Conservation (phyloP, 2,113 vertebrate species). For the Pseudorasbora parva region DNA sequence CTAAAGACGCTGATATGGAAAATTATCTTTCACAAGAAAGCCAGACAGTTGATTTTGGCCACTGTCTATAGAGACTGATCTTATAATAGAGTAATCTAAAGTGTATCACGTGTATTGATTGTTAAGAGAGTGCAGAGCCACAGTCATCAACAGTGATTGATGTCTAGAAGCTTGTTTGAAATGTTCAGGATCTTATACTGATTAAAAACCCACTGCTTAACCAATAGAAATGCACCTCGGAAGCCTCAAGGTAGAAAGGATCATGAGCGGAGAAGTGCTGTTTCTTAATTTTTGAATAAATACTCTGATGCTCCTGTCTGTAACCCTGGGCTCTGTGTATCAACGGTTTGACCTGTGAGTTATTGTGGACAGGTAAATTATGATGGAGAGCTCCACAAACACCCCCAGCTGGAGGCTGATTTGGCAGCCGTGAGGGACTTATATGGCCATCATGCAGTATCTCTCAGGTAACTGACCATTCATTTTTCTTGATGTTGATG, state of each 20-base stretch:
- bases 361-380: constrained; percentile 80
- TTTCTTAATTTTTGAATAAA: background rate
- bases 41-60: background rate
- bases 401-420: constrained; percentile 87
- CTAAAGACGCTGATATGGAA: background rate
- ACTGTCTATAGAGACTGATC: background rate
- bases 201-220: background rate
- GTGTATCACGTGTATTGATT: background rate
- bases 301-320: background rate
- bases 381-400: constrained; percentile 88
- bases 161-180: constrained; percentile 7
- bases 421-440: constrained; percentile 86
- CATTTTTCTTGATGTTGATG: background rate
- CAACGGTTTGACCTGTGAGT: constrained; percentile 18
- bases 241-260: background rate
- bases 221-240: background rate
- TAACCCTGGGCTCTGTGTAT: background rate
- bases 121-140: background rate
- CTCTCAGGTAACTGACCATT: constrained; percentile 81
- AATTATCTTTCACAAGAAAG: background rate
- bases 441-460: constrained; percentile 86
- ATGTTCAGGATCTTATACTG: background rate
- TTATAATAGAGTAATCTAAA: background rate
- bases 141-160: constrained; percentile 14
- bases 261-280: background rate